Conservation (phyloP, 2,888 invertebrate genomes). For the Tipula unca region DNA sequence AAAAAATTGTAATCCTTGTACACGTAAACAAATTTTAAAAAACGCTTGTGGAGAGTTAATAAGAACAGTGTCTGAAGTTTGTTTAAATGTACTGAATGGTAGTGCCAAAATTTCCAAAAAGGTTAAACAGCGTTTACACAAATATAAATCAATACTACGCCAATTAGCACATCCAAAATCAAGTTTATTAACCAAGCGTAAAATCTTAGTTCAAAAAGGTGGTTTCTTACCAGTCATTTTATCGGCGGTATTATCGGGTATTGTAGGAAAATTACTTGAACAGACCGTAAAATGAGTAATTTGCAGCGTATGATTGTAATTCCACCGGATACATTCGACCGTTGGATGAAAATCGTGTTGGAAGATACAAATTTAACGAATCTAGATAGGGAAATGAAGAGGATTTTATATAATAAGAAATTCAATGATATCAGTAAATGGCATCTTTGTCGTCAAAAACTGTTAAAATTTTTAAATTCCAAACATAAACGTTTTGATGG, state of each 20-base stretch:
- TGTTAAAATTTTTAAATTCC: background rate
- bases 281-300: background rate
- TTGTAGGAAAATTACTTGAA: slow-evolving; percentile 19
- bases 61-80: too few relatives aligned
- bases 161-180: background rate
- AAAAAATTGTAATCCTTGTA: too few relatives aligned
- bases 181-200: background rate
- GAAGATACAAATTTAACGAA: background rate
- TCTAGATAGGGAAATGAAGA: slow-evolving; percentile 17
- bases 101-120: background rate
- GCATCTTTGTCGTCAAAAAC: slow-evolving; percentile 18
- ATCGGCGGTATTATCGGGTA: background rate
- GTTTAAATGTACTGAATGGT: background rate
- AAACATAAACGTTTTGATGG: too few relatives aligned
- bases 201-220: slow-evolving; percentile 19
- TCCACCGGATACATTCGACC: slow-evolving; percentile 14
- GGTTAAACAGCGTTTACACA: background rate
- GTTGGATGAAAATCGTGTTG: background rate
- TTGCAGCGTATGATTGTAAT: slow-evolving; percentile 15
- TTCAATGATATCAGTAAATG: slow-evolving; percentile 19
- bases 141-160: background rate
- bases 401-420: background rate
- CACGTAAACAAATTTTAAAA: too few relatives aligned
- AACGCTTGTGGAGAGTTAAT: too few relatives aligned
- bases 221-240: slow-evolving; percentile 19